These are phyloP conservation scores for Alces alces DNA, from an alignment of 2,113 vertebrate genomes.

Conservation along the genomic window DNA sequence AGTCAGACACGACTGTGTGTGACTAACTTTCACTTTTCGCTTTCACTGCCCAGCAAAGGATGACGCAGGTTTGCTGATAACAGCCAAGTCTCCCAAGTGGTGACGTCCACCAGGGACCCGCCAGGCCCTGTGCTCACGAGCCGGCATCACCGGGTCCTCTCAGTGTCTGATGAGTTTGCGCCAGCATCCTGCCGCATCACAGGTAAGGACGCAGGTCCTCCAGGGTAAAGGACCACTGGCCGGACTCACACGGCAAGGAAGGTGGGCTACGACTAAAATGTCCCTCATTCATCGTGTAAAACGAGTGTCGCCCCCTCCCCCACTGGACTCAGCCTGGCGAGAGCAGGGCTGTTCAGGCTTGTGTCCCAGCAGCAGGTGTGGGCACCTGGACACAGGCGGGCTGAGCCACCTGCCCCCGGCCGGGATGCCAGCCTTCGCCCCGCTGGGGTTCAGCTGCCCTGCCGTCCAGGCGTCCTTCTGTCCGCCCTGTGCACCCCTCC, in stretches of 20 bases:
- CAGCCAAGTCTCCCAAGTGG: rapidly evolving
- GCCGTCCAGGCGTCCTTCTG: neutral
- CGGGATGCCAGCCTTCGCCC: neutral
- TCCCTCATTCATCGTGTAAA: rapidly evolving
- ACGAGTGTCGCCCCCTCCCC: rapidly evolving
- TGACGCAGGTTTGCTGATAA: rapidly evolving
- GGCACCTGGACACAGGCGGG: neutral
- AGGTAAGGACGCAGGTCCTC: neutral
- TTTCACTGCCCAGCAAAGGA: neutral
- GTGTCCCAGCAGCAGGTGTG: neutral
- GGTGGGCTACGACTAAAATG: rapidly evolving
- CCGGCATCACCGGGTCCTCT: rapidly evolving
- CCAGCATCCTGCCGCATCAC: rapidly evolving
- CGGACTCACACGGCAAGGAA: rapidly evolving
- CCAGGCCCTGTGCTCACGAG: rapidly evolving
- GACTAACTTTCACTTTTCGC: neutral
- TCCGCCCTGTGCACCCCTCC: neutral
- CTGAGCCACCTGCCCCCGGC: neutral
- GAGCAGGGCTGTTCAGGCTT: rapidly evolving
- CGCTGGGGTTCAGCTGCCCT: neutral
- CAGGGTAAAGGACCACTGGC: neutral
- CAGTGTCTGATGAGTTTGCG: rapidly evolving
- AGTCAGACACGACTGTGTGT: neutral
- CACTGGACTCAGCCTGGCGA: neutral
- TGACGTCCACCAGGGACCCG: rapidly evolving